phyloP scores from a whole-genome alignment of 2,113 vertebrate species.

The Gymnorhina tibicen region DNA sequence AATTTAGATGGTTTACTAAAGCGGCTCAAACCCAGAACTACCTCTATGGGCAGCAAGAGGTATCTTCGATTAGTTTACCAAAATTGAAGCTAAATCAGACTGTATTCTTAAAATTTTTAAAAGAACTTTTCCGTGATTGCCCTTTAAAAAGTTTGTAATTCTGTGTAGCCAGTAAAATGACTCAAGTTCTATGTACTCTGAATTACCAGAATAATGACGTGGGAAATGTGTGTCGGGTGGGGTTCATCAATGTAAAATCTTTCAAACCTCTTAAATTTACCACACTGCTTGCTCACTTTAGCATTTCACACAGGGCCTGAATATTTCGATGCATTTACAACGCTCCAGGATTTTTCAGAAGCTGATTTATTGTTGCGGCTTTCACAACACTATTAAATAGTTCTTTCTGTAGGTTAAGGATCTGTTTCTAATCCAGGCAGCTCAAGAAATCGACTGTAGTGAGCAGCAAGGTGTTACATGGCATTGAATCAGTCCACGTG shows the following conservation, averaged over 20 bases:
- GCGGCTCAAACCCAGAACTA: not conserved
- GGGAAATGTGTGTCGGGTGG: not conserved
- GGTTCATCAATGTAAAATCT: not conserved
- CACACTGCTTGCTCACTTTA: not conserved
- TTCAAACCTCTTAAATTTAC: not conserved
- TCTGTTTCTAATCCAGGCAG: not conserved
- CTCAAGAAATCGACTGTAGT: not conserved
- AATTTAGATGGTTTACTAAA: not conserved
- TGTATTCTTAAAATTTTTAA: not conserved
- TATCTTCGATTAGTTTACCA: not conserved
- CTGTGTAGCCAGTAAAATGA: not conserved
- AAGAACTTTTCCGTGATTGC: not conserved
- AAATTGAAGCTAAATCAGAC: not conserved
- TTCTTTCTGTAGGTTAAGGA: not conserved
- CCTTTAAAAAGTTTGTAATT: not conserved
- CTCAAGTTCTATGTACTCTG: not conserved
- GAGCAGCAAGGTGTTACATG: not conserved
- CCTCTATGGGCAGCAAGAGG: not conserved
- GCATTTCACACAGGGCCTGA: not conserved
- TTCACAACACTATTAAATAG: not conserved
- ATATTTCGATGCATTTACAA: not conserved
- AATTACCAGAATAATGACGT: not conserved
- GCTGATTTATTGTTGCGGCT: not conserved
- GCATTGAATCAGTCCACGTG: not conserved
- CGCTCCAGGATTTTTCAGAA: not conserved